Evolutionary conservation across 2,113 vertebrate species (phyloP).

Genomic region (Neodon shergylaensis): DNA sequence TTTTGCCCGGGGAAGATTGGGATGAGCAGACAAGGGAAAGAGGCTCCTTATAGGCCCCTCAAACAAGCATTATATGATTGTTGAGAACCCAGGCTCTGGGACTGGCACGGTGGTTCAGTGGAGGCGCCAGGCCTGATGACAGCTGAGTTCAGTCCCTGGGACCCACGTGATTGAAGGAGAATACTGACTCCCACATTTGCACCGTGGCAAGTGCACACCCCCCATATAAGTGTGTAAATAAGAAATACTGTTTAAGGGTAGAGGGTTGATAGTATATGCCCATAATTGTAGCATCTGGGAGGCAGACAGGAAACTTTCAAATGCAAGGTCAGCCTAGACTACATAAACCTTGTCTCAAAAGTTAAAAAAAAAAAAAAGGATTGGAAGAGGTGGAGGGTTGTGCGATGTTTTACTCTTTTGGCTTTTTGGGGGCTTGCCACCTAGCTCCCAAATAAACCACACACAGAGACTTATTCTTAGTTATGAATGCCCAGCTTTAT

Average conservation of each 20-base stretch:
- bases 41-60: not conserved
- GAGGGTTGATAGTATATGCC: not conserved
- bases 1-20: not conserved
- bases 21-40: not conserved
- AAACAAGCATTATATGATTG: not conserved
- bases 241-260: not conserved
- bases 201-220: not conserved
- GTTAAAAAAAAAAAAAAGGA: too few relatives aligned
- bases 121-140: not conserved
- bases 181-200: not conserved
- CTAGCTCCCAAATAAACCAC: too few relatives aligned
- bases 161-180: not conserved
- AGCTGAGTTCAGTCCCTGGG: not conserved
- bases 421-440: too few relatives aligned
- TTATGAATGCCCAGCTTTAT: too few relatives aligned
- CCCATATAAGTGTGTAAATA: not conserved
- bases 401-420: too few relatives aligned
- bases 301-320: not conserved
- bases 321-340: not conserved
- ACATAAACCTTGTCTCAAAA: not conserved
- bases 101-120: not conserved
- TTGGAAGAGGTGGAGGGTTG: not conserved
- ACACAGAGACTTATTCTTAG: too few relatives aligned
- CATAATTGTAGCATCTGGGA: not conserved
- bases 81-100: not conserved